Conservation (phyloP, 2,888 invertebrate species). For the Thymelicus acteon region DNA sequence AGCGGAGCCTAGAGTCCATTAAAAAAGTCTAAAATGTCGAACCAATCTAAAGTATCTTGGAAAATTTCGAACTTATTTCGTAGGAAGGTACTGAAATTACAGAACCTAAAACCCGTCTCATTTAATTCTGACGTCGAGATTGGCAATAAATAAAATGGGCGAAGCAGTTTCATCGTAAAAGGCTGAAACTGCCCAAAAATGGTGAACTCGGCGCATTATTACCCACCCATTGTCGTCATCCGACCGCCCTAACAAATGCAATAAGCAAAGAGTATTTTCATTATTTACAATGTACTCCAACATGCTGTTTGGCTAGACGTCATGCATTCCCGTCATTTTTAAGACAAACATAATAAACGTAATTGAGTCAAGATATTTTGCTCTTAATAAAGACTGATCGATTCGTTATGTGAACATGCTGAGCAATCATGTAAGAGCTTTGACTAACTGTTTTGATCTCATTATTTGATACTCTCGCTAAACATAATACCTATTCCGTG, state of each 20-base stretch:
- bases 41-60: too few relatives aligned
- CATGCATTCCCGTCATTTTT: slow-evolving; percentile 49
- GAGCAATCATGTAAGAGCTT: too few relatives aligned
- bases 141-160: slow-evolving; percentile 14
- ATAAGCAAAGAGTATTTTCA: slow-evolving; percentile 67
- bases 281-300: slow-evolving; percentile 50
- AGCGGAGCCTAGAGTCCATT: too few relatives aligned
- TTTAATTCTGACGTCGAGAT: slow-evolving; percentile 34
- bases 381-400: too few relatives aligned
- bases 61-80: too few relatives aligned
- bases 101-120: slow-evolving; percentile 17
- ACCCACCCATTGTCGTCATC: slow-evolving; percentile 54
- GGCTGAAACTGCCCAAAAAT: slow-evolving; percentile 41
- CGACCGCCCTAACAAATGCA: slow-evolving; percentile 45
- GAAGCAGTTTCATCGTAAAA: slow-evolving; percentile 13
- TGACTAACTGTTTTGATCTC: background rate
- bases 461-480: too few relatives aligned
- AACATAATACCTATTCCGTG: too few relatives aligned
- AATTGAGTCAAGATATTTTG: too few relatives aligned
- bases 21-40: too few relatives aligned
- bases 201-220: slow-evolving; percentile 45
- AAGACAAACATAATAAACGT: background rate
- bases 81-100: too few relatives aligned
- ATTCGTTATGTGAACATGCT: too few relatives aligned
- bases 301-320: slow-evolving; percentile 58